These are phyloP conservation scores for Melipona quadrifasciata DNA, from an alignment of 1,140 invertebrate species.

Conservation along the genomic window DNA sequence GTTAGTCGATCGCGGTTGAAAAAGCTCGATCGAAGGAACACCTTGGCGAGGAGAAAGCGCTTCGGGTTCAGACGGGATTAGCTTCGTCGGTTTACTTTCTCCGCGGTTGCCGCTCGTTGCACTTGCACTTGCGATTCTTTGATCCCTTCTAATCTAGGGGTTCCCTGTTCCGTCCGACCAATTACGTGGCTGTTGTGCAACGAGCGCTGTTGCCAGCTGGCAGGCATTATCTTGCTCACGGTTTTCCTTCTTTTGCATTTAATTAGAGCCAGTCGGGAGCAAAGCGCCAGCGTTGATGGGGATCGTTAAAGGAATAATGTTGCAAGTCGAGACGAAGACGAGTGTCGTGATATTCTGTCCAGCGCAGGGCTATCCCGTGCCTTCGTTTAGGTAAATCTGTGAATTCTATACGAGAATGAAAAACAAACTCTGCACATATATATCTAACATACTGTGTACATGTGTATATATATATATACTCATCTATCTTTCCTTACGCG, in stretches of 20 bases:
- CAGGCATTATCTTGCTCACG: slow-evolving; percentile 34
- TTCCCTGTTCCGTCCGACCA: slow-evolving; percentile 47
- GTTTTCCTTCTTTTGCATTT: slow-evolving; percentile 50
- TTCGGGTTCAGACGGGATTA: neutral
- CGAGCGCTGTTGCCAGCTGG: neutral
- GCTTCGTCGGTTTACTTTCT: slow-evolving; percentile 21
- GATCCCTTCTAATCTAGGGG: slow-evolving; percentile 32
- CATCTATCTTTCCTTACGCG: neutral
- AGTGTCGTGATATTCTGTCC: slow-evolving; percentile 75
- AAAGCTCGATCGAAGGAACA: neutral
- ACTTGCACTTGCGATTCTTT: slow-evolving; percentile 1
- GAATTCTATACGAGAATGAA: neutral
- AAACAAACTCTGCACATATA: too few relatives aligned
- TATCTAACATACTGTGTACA: neutral
- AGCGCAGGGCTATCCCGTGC: slow-evolving; percentile 79
- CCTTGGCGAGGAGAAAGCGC: slow-evolving; percentile 27
- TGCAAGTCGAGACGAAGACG: slow-evolving; percentile 70
- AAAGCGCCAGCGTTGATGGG: slow-evolving; percentile 82
- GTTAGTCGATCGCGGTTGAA: neutral
- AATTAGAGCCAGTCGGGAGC: slow-evolving; percentile 82
- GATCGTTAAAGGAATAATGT: slow-evolving; percentile 77
- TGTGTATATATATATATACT: too few relatives aligned
- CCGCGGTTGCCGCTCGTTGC: slow-evolving; percentile 5
- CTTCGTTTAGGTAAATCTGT: slow-evolving; percentile 74
- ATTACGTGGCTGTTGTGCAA: too few relatives aligned